A percentile compares a stretch with the other conserved stretches of the same genome.
Evolutionary conservation across 2,888 invertebrate genomes (phyloP).

Genomic region (Eupithecia subfuscata): DNA sequence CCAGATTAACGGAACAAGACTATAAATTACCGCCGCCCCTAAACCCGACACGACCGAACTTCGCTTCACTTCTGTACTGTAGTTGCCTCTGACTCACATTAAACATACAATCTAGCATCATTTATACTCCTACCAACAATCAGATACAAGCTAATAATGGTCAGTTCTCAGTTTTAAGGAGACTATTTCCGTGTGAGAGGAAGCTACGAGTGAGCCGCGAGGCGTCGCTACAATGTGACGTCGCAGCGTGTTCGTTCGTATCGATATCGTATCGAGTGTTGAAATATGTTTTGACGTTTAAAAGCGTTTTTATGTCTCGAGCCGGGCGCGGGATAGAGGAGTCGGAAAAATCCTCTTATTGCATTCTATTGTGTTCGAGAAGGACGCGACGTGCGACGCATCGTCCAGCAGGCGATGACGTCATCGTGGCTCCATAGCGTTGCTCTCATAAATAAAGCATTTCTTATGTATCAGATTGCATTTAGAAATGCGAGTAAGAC

Average conservation of each 20-base stretch:
- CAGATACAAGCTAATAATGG: neutral
- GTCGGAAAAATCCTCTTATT: conserved; percentile 45
- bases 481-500: neutral
- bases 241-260: conserved; percentile 4
- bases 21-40: conserved; percentile 1
- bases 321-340: conserved; percentile 35
- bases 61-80: neutral
- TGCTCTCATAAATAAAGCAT: neutral
- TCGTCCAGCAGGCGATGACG: conserved; percentile 16
- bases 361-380: conserved; percentile 37
- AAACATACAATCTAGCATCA: conserved; percentile 3
- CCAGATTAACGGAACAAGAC: conserved; percentile 4
- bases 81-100: neutral
- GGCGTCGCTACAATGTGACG: conserved; percentile 7
- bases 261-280: conserved; percentile 41
- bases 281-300: conserved; percentile 56
- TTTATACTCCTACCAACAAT: neutral
- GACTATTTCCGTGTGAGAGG: neutral
- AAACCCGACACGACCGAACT: neutral
- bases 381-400: neutral
- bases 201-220: neutral
- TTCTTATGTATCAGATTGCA: neutral
- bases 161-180: neutral
- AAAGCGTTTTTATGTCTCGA: conserved; percentile 67
- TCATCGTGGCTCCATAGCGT: neutral